Conservation (phyloP, 2,113 vertebrate genomes). For the Centropus unirufus region DNA sequence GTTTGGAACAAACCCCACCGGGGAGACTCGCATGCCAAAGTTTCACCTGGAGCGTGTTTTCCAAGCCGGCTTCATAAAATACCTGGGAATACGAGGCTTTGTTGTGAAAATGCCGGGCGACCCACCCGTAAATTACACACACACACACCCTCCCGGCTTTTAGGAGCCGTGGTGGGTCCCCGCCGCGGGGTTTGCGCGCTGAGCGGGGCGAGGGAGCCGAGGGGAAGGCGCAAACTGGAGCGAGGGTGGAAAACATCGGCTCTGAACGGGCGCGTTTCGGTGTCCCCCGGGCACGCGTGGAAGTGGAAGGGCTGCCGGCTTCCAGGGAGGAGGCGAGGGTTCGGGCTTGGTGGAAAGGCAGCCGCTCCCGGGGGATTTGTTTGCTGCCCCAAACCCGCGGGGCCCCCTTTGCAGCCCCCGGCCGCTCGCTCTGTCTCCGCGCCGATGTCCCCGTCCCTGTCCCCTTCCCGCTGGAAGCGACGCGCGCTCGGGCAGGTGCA, state of each 20-base stretch:
- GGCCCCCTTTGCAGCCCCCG: background rate
- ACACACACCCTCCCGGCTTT: background rate
- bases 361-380: background rate
- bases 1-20: background rate
- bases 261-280: rapidly evolving
- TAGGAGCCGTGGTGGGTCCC: background rate
- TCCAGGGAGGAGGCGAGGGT: no score
- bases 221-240: background rate
- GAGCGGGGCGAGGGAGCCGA: background rate
- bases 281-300: background rate
- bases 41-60: background rate
- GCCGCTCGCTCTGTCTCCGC: background rate
- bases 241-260: background rate
- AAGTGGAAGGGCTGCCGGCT: no score
- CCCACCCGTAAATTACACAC: background rate
- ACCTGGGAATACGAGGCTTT: background rate
- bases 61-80: background rate
- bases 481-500: constrained; percentile 8
- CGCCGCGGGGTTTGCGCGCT: background rate
- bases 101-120: background rate
- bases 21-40: background rate
- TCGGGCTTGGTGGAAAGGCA: background rate
- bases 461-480: background rate
- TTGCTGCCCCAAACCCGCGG: background rate
- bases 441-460: no score